A percentile compares a stretch with the other conserved stretches of the same genome.
phyloP scores from a whole-genome alignment of 2,113 vertebrate species.

The Excalfactoria chinensis region DNA sequence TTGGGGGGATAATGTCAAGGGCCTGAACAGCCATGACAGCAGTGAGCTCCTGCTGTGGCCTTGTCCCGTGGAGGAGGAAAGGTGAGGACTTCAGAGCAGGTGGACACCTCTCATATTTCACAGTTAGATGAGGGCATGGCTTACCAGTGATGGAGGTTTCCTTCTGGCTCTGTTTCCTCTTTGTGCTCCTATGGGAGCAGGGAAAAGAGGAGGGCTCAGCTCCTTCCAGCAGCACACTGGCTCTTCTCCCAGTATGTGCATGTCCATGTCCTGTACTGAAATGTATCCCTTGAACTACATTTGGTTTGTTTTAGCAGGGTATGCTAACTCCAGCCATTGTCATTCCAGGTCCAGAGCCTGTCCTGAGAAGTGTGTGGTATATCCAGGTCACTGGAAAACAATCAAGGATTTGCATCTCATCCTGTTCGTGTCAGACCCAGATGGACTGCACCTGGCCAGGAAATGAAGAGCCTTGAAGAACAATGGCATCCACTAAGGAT shows the following conservation, averaged over 20 bases:
- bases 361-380: not conserved
- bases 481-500: not conserved
- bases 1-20: no score
- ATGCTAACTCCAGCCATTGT: not conserved
- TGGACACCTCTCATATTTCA: accelerated
- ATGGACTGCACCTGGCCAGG: not conserved
- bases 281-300: not conserved
- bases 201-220: not conserved
- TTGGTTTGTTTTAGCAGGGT: not conserved
- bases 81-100: not conserved
- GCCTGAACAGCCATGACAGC: not conserved
- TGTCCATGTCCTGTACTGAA: not conserved
- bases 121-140: not conserved
- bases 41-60: not conserved
- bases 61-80: not conserved
- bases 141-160: not conserved
- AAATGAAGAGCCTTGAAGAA: not conserved
- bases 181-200: not conserved
- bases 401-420: not conserved
- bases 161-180: not conserved
- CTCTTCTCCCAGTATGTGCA: not conserved
- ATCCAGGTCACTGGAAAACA: not conserved
- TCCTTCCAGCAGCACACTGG: not conserved
- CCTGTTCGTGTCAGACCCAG: not conserved
- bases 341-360: not conserved